Evolutionary conservation across 2,888 invertebrate genomes (phyloP).

Genomic region (Pollenia labialis): DNA sequence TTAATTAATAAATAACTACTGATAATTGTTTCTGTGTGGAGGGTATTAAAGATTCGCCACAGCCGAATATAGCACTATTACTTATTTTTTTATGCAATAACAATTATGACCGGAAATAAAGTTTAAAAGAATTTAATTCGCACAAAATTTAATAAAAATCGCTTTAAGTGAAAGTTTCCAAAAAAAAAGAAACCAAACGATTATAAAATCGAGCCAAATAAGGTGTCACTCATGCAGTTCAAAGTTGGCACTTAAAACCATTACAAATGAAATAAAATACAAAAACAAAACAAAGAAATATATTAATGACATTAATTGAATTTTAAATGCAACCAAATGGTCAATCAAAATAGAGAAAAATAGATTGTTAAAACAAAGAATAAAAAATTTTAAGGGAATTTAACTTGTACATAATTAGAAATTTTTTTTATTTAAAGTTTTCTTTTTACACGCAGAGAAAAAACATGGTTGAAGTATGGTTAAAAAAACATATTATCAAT

Average conservation of each 20-base stretch:
- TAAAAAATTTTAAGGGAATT: background rate
- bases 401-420: background rate
- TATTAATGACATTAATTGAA: slow-evolving; percentile 29
- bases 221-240: slow-evolving; percentile 67
- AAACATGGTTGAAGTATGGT: no score
- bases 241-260: slow-evolving; percentile 63
- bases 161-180: slow-evolving; percentile 64
- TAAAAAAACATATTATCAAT: no score
- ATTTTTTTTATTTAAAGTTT: no score
- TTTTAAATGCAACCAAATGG: slow-evolving; percentile 8
- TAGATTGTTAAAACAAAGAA: background rate
- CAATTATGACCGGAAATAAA: slow-evolving; percentile 39
- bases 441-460: no score
- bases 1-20: no score
- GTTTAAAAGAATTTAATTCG: background rate
- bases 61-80: no score
- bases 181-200: slow-evolving; percentile 31
- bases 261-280: slow-evolving; percentile 56
- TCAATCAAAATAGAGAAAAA: background rate
- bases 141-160: slow-evolving; percentile 31
- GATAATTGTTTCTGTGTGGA: background rate
- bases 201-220: slow-evolving; percentile 70
- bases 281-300: slow-evolving; percentile 9
- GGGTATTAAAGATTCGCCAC: background rate
- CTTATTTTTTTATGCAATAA: background rate